Base-by-base conservation (phyloP, 2,113 vertebrate species). In the Pongo abelii region DNA sequence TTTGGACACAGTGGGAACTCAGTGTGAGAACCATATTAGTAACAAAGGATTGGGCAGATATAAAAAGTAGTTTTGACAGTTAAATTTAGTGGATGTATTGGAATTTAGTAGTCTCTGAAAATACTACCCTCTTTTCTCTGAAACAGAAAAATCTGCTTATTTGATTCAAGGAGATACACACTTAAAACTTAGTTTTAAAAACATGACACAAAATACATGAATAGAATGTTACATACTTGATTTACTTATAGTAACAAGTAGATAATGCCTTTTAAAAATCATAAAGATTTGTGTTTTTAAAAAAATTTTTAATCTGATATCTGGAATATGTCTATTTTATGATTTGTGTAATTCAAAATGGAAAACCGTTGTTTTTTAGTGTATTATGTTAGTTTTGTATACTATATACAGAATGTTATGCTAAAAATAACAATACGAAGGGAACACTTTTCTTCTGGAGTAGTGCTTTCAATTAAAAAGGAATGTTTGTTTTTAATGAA, bases 401-500 rank as follows among this genome's bases (percentile, higher is more conserved):
- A 87, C 77, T 95, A 70, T 40, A 59, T 91, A 46, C n/a, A 90
- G 61, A 88, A 25, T 57, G 2, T 50, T 0, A 0, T 74, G 77
- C 67, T 96, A 69, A 96, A 96, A 83, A 92, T 81, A 1, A 2
- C 77, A 97, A 30, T 1, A 4, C 91, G 88, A 97, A 90, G 43
- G 46, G 78, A 78, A 89, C 75, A 61, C 8, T 59, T 59, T 98
- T 84, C 96, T 96, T 97, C 43, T 46, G 74, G 97, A 96, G 52
- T 97, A 64, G n/a, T 77, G 55, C 52, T 96, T 92, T 97, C 88
- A 96, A 77, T 59, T 98, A 93, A 93, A 97, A 98, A 97, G 59
- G 52, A 93, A 64, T 93, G 72, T 52, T 94, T 96, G 6, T 46
- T 97, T 50, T 94, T 96, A 98, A 95, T 80, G 84, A 92, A 96